Conservation (phyloP, 2,113 vertebrate genomes). For the Rhineura floridana region DNA sequence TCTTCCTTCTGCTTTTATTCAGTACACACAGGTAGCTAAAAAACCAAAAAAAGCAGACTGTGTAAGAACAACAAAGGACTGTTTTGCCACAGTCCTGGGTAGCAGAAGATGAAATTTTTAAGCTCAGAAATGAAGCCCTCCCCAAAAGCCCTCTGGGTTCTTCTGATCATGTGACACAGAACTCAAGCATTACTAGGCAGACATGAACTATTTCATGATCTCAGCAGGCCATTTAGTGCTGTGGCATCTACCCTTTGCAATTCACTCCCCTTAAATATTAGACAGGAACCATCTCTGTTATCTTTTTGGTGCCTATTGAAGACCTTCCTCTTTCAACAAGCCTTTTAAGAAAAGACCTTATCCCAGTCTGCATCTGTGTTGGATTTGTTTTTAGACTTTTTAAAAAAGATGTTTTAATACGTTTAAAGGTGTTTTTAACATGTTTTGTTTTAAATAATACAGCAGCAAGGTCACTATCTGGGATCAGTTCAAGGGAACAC, state of each 20-base stretch:
- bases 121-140: constrained; percentile 36
- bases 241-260: too few relatives aligned
- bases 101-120: constrained; percentile 27
- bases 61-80: constrained; percentile 29
- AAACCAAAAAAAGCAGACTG: constrained; percentile 4
- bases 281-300: too few relatives aligned
- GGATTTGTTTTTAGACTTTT: neutral
- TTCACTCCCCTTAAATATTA: too few relatives aligned
- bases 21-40: constrained; percentile 30
- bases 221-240: neutral
- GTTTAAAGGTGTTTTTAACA: too few relatives aligned
- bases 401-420: neutral
- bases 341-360: too few relatives aligned
- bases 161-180: neutral
- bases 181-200: neutral
- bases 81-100: constrained; percentile 2
- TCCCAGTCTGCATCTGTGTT: too few relatives aligned
- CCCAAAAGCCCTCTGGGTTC: neutral
- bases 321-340: too few relatives aligned
- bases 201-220: neutral
- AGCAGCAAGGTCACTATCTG: neutral
- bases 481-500: neutral
- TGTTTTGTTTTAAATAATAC: too few relatives aligned
- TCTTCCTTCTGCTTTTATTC: constrained; percentile 42
- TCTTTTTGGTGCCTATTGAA: too few relatives aligned